Percentiles rank a stretch among this genome's conserved stretches.
Evolutionary conservation across 2,113 vertebrate species (phyloP).

Genomic region (Meles meles): DNA sequence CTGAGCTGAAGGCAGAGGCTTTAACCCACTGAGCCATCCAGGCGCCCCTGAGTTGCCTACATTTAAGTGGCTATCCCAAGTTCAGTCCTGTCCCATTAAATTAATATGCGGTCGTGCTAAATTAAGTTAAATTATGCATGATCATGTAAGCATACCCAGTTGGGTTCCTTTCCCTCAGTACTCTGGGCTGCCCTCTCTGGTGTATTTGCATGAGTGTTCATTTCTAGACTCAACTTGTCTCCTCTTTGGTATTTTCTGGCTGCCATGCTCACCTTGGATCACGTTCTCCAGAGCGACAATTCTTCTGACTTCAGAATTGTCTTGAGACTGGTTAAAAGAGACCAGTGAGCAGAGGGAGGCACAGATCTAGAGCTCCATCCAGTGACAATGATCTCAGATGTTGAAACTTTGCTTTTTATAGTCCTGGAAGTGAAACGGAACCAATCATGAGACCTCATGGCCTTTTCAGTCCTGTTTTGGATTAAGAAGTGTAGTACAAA

Average conservation of each 20-base stretch:
- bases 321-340: neutral
- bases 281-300: slow-evolving; percentile 9
- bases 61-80: rapidly evolving
- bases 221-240: neutral
- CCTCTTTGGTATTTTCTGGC: no score
- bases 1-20: no score
- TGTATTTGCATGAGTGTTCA: rapidly evolving
- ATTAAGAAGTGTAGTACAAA: neutral
- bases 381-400: slow-evolving; percentile 60
- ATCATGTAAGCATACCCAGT: neutral
- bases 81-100: neutral
- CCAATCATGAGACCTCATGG: neutral
- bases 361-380: slow-evolving; percentile 65
- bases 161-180: neutral
- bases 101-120: neutral
- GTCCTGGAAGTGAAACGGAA: rapidly evolving
- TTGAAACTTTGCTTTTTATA: neutral
- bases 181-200: neutral
- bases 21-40: no score
- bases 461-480: neutral
- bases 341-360: neutral
- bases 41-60: neutral
- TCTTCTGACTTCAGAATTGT: slow-evolving; percentile 47
- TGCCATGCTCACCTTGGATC: neutral
- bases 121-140: neutral